phyloP scores from a whole-genome alignment of 1,140 invertebrate genomes.

The Scaptomyza pallida region DNA sequence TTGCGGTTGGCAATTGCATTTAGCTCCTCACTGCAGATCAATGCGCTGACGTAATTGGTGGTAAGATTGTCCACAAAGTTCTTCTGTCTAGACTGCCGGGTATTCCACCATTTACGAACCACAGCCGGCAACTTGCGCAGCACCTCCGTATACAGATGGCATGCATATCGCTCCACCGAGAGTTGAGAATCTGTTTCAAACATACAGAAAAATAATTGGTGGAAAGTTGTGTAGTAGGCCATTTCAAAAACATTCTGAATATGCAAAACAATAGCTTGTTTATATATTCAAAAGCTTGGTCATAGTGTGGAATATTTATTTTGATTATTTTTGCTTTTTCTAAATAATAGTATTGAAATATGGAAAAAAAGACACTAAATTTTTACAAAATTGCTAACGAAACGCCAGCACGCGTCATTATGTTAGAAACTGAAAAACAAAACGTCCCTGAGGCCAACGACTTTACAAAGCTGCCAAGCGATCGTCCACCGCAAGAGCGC shows the following conservation, averaged over 20 bases:
- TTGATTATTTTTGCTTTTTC: constrained; percentile 19
- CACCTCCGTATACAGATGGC: constrained; percentile 88
- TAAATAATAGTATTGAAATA: constrained; percentile 24
- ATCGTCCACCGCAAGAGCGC: not conserved
- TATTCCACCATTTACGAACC: constrained; percentile 92
- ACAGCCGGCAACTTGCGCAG: constrained; percentile 90
- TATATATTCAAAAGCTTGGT: constrained; percentile 1
- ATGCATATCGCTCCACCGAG: constrained; percentile 87
- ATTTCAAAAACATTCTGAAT: not conserved
- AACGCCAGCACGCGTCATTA: constrained; percentile 28
- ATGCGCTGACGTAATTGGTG: constrained; percentile 88
- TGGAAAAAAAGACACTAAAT: constrained; percentile 54
- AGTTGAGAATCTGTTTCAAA: constrained; percentile 57
- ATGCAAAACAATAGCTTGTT: not conserved
- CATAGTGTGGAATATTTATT: constrained; percentile 10
- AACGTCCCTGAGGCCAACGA: constrained; percentile 47
- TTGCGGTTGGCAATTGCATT: constrained; percentile 85
- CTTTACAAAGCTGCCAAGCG: constrained; percentile 36
- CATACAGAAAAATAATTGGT: constrained; percentile 15
- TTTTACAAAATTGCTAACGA: constrained; percentile 52
- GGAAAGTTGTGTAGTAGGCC: constrained; percentile 10
- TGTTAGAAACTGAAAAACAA: constrained; percentile 39
- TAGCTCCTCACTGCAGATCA: constrained; percentile 90
- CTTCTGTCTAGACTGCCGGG: constrained; percentile 87
- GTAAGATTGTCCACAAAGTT: constrained; percentile 91